Conservation (phyloP, 1,140 invertebrate genomes). For the Drosophila funebris region DNA sequence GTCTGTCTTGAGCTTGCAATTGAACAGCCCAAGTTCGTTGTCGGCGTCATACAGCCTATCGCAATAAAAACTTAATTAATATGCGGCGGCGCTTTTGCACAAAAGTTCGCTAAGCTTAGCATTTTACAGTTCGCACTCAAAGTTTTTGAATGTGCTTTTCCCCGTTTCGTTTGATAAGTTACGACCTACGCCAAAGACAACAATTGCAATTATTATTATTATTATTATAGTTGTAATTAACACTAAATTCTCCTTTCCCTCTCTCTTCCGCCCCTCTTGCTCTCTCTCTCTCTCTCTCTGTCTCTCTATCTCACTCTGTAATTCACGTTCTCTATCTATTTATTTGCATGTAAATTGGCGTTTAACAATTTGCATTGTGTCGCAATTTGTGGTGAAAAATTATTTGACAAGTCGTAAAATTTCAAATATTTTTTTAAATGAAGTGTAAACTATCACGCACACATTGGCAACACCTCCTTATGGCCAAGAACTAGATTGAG, state of each 20-base stretch:
- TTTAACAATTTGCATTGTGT: background rate
- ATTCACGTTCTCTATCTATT: background rate
- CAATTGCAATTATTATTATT: background rate
- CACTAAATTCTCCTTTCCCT: background rate
- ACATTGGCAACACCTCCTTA: slow-evolving; percentile 9
- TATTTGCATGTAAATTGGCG: background rate
- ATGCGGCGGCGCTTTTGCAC: slow-evolving; percentile 17
- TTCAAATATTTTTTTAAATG: no score
- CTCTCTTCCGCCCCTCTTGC: background rate
- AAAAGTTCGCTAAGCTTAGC: slow-evolving; percentile 31
- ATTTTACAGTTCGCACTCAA: slow-evolving; percentile 11
- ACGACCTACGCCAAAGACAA: slow-evolving; percentile 51
- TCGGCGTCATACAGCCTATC: slow-evolving; percentile 46
- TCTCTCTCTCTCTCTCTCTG: background rate
- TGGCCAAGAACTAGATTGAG: background rate
- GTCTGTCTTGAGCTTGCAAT: slow-evolving; percentile 14
- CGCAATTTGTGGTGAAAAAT: slow-evolving; percentile 45
- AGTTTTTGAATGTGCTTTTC: slow-evolving; percentile 3
- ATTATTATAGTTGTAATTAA: slow-evolving; percentile 14
- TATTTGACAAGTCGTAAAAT: slow-evolving; percentile 47
- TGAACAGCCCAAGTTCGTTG: background rate
- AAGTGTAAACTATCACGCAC: no score
- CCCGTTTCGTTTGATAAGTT: slow-evolving; percentile 4
- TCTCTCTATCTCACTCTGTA: background rate
- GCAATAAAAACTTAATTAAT: slow-evolving; percentile 56